phyloP scores from a whole-genome alignment of 2,113 vertebrate species.

The Ophthalmolycus amberensis region DNA sequence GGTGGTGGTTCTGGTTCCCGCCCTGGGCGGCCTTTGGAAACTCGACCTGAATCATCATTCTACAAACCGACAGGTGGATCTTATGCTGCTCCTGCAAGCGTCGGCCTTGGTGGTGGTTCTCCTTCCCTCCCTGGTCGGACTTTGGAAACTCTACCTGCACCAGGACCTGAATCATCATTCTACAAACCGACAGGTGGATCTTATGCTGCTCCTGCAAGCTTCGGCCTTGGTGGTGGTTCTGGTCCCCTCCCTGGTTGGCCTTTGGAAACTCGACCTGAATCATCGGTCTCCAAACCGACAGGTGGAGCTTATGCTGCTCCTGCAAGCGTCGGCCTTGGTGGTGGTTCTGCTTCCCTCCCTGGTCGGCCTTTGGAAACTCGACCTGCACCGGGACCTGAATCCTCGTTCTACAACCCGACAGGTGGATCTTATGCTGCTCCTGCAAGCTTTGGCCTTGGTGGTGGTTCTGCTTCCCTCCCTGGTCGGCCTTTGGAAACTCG shows the following conservation, averaged over 20 bases:
- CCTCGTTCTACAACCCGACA: neutral
- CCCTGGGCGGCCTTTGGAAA: too few species aligned
- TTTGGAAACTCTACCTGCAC: neutral
- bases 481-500: rapidly evolving
- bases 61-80: neutral
- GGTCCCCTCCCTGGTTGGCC: rapidly evolving
- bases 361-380: rapidly evolving
- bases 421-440: neutral
- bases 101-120: rapidly evolving
- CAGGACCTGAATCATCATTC: neutral
- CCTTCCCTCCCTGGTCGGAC: rapidly evolving
- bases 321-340: neutral
- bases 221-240: neutral
- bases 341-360: rapidly evolving
- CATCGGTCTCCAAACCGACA: neutral
- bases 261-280: rapidly evolving
- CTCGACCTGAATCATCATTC: neutral
- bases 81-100: neutral
- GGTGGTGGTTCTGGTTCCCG: rapidly evolving
- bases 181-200: neutral
- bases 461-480: rapidly evolving
- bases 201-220: neutral
- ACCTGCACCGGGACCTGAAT: neutral
- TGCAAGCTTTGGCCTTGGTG: neutral
- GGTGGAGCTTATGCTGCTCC: neutral